Percentiles rank a stretch among this genome's conserved stretches.
Evolutionary conservation across 2,888 invertebrate genomes (phyloP).

Genomic region (Drosophila rubida): DNA sequence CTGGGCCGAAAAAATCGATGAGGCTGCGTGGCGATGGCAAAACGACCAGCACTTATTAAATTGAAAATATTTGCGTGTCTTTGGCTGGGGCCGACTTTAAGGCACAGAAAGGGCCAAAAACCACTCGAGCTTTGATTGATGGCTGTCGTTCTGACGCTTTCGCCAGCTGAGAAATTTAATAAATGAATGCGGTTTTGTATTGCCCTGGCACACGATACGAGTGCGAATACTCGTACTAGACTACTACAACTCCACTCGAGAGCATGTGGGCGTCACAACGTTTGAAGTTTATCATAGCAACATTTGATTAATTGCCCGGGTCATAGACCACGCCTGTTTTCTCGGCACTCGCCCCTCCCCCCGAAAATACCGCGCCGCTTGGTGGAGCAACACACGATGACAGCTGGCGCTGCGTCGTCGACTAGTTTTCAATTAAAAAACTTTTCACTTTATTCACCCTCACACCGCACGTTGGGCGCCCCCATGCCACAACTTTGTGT

Average conservation of each 20-base stretch:
- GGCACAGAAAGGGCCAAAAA: conserved; percentile 16
- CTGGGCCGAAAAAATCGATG: conserved; percentile 62
- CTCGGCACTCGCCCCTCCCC: neutral
- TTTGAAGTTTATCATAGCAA: conserved; percentile 61
- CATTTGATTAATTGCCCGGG: conserved; percentile 66
- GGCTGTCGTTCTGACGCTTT: conserved; percentile 57
- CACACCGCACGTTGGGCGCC: conserved; percentile 14
- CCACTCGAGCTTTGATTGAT: conserved; percentile 65
- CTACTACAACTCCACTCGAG: too few relatives aligned
- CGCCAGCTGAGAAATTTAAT: conserved; percentile 68
- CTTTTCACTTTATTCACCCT: conserved; percentile 35
- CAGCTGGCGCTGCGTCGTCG: conserved; percentile 32
- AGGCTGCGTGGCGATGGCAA: conserved; percentile 49
- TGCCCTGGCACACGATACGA: conserved; percentile 12
- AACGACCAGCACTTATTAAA: conserved; percentile 65
- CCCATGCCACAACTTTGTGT: conserved; percentile 40
- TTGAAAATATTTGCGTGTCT: conserved; percentile 57
- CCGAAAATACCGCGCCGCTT: neutral
- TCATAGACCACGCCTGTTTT: conserved; percentile 11
- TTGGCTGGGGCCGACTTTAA: conserved; percentile 34
- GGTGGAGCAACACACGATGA: conserved; percentile 26
- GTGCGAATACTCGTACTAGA: neutral
- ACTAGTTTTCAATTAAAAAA: conserved; percentile 64
- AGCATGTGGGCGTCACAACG: conserved; percentile 11
- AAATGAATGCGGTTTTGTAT: conserved; percentile 69